phyloP scores from a whole-genome alignment of 1,140 invertebrate species.

The Calycopis cecrops region DNA sequence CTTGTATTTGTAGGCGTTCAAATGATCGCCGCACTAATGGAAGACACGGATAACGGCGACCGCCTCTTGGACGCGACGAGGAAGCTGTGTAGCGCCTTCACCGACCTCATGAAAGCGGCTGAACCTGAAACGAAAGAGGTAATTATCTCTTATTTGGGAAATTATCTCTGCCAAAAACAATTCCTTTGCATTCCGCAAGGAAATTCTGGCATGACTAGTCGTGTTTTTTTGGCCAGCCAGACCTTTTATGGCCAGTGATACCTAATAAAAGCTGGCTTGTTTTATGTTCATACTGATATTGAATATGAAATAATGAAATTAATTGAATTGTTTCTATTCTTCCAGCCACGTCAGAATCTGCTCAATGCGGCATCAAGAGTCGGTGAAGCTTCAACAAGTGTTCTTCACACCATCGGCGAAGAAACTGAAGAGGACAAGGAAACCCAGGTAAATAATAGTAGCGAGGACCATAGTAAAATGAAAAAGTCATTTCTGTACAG shows the following conservation, averaged over 20 bases:
- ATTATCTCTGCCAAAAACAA: too few species aligned
- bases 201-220: too few species aligned
- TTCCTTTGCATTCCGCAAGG: too few species aligned
- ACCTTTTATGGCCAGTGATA: neutral
- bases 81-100: conserved; percentile 94
- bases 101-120: conserved; percentile 94
- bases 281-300: neutral
- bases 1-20: conserved; percentile 77
- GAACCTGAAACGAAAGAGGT: conserved; percentile 95
- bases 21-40: conserved; percentile 96
- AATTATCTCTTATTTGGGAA: conserved; percentile 6
- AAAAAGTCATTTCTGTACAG: conserved; percentile 63
- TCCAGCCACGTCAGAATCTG: conserved; percentile 91
- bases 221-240: too few species aligned
- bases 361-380: conserved; percentile 95
- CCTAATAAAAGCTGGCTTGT: neutral
- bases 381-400: conserved; percentile 95
- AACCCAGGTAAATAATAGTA: conserved; percentile 75
- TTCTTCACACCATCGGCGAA: conserved; percentile 96
- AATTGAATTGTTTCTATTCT: conserved; percentile 24
- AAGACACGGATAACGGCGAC: conserved; percentile 87
- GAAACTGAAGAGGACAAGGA: conserved; percentile 88
- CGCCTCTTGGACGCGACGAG: conserved; percentile 93
- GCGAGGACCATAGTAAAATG: conserved; percentile 23
- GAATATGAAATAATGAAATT: neutral